Evolutionary conservation across 2,797 vertebrate genomes (phyloP).

Genomic region (Rhinophrynus dorsalis): DNA sequence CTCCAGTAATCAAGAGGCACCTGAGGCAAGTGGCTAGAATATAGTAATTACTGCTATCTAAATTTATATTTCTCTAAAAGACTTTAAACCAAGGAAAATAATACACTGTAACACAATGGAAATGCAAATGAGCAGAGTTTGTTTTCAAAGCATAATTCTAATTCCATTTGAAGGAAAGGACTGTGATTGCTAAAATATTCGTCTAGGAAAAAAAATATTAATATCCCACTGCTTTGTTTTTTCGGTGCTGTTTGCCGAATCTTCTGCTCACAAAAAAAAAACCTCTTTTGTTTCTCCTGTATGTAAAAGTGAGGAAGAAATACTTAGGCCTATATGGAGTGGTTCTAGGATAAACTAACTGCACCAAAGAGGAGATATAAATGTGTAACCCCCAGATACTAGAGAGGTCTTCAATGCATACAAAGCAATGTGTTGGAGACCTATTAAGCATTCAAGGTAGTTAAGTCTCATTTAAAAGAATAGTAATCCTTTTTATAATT

Average conservation of each 20-base stretch:
- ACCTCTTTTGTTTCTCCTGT: conserved; percentile 46
- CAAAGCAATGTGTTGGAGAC: too few relatives aligned
- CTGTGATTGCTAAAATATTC: conserved; percentile 43
- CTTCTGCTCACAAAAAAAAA: conserved; percentile 52
- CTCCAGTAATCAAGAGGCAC: conserved; percentile 73
- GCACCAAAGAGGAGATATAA: too few relatives aligned
- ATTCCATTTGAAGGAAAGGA: conserved; percentile 29
- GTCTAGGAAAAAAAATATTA: conserved; percentile 45
- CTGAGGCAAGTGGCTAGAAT: conserved; percentile 63
- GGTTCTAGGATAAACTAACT: too few relatives aligned
- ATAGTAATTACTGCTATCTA: conserved; percentile 55
- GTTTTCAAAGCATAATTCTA: conserved; percentile 36
- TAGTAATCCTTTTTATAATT: too few relatives aligned
- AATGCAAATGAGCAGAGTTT: conserved; percentile 49
- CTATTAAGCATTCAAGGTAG: too few relatives aligned
- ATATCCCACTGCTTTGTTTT: conserved; percentile 47
- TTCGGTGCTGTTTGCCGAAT: conserved; percentile 47
- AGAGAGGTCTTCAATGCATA: too few relatives aligned
- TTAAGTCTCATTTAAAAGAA: too few relatives aligned
- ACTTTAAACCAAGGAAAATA: conserved; percentile 59
- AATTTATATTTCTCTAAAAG: conserved; percentile 49
- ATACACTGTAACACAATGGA: conserved; percentile 31
- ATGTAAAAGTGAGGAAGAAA: conserved; percentile 62
- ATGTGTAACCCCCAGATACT: too few relatives aligned
- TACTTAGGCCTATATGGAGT: too few relatives aligned